These are phyloP conservation scores for Odontamblyopus lacepedii DNA, from an alignment of 2,797 vertebrate genomes.

Conservation along the genomic window DNA sequence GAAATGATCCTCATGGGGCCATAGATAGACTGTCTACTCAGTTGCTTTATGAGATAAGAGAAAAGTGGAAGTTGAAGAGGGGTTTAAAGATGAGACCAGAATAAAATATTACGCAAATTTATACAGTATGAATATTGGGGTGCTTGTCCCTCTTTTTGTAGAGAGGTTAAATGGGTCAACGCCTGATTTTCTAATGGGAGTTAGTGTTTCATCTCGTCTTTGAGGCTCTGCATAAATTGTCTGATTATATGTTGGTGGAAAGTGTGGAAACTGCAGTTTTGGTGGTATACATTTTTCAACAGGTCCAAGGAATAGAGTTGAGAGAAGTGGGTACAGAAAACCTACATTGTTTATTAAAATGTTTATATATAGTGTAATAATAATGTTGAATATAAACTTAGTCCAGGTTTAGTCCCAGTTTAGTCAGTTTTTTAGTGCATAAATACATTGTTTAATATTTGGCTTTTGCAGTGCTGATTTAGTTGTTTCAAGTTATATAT, in stretches of 20 bases:
- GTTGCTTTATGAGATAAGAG: slow-evolving; percentile 23
- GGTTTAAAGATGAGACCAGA: slow-evolving; percentile 36
- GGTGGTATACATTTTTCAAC: neutral
- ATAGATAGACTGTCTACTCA: slow-evolving; percentile 50
- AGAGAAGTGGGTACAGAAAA: neutral
- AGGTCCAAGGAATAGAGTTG: neutral
- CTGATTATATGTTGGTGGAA: neutral
- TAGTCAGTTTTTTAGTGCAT: no score
- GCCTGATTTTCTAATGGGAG: slow-evolving; percentile 49
- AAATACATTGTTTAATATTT: no score
- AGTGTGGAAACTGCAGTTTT: slow-evolving; percentile 5
- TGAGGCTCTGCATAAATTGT: slow-evolving; percentile 28
- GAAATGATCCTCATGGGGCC: slow-evolving; percentile 55
- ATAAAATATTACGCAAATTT: slow-evolving; percentile 56
- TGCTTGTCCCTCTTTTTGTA: slow-evolving; percentile 41
- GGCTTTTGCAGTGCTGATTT: no score
- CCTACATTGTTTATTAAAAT: neutral
- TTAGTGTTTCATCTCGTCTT: slow-evolving; percentile 37
- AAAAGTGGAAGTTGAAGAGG: slow-evolving; percentile 35
- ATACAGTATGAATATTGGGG: slow-evolving; percentile 52
- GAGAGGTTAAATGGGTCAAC: slow-evolving; percentile 68
- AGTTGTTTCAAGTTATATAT: no score
- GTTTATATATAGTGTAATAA: neutral
- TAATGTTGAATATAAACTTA: neutral
- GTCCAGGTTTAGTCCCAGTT: no score